Conservation (phyloP, 2,113 vertebrate species). For the Zosterops pallidus region DNA sequence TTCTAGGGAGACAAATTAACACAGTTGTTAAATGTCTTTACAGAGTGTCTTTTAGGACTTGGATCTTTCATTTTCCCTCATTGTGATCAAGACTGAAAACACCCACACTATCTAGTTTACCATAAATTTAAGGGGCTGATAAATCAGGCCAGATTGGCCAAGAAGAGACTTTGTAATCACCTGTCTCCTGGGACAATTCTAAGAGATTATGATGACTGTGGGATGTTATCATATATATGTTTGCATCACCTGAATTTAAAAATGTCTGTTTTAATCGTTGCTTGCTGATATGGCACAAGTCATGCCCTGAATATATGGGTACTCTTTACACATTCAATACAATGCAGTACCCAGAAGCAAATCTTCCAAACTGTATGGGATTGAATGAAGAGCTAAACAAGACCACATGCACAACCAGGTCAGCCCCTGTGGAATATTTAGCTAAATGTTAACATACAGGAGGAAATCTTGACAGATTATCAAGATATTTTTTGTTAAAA, state of each 20-base stretch:
- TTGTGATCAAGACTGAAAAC: background rate
- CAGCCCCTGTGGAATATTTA: background rate
- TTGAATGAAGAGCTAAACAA: background rate
- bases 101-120: background rate
- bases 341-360: background rate
- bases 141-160: background rate
- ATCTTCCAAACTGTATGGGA: background rate
- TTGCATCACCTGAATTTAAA: background rate
- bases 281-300: background rate
- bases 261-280: background rate
- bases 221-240: background rate
- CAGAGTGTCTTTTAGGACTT: background rate
- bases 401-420: background rate
- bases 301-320: background rate
- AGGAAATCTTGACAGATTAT: background rate
- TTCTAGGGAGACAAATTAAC: background rate
- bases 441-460: background rate
- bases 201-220: background rate
- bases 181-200: background rate
- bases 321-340: background rate
- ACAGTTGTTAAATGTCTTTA: background rate
- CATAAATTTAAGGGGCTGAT: background rate
- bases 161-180: background rate
- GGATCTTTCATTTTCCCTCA: background rate
- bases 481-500: background rate